phyloP scores from a whole-genome alignment of 2,113 vertebrate genomes.

The Oxygymnocypris stewartii region DNA sequence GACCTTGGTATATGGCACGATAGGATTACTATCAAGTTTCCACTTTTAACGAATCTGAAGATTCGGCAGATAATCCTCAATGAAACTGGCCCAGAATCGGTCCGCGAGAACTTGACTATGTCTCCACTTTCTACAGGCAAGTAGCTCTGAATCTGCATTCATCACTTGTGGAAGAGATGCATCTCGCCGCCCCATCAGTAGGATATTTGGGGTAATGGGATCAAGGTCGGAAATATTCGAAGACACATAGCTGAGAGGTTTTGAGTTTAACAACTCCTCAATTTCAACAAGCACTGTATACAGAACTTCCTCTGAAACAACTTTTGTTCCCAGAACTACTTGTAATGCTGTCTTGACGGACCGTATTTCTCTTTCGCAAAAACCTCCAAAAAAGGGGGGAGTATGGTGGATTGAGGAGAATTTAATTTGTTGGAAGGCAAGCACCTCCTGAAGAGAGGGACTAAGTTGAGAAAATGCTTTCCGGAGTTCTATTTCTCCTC shows the following conservation, averaged over 20 bases:
- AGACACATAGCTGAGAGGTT: neutral
- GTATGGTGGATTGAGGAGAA: neutral
- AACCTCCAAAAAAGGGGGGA: neutral
- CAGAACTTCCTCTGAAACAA: neutral
- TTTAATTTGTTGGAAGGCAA: neutral
- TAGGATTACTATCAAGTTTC: neutral
- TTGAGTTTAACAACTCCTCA: neutral
- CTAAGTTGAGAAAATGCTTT: neutral
- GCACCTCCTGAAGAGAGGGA: neutral
- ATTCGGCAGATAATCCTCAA: neutral
- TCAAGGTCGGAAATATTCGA: neutral
- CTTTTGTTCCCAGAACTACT: neutral
- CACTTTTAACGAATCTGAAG: conserved; percentile 17
- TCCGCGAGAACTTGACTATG: conserved; percentile 31
- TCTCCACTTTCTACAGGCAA: neutral
- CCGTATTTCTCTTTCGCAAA: neutral
- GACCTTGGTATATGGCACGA: neutral
- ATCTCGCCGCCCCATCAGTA: conserved; percentile 37
- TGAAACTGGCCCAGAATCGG: conserved; percentile 25
- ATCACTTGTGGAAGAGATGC: conserved; percentile 26
- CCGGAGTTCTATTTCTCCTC: neutral
- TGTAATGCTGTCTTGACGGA: neutral
- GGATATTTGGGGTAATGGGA: conserved; percentile 22
- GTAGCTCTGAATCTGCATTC: conserved; percentile 13
- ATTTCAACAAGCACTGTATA: neutral